phyloP scores from a whole-genome alignment of 2,797 vertebrate species.

The Odontamblyopus lacepedii region DNA sequence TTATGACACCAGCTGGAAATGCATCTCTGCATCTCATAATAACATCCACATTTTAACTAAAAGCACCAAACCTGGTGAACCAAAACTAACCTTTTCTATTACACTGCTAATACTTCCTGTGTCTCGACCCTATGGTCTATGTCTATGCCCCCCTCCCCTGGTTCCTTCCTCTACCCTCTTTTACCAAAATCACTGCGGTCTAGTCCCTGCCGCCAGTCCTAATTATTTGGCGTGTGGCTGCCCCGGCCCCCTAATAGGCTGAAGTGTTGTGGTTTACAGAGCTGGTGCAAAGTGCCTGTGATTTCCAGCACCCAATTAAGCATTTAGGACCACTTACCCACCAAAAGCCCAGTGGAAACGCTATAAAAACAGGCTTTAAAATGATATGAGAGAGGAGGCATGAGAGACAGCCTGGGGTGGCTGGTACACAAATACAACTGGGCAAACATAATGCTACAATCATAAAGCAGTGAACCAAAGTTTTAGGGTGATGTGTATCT shows the following conservation, averaged over 20 bases:
- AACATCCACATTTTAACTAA: not conserved
- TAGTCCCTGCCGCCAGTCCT: constrained; percentile 68
- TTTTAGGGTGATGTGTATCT: too few species aligned
- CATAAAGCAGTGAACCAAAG: too few species aligned
- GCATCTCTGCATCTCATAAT: too few species aligned
- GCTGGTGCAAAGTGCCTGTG: constrained; percentile 76
- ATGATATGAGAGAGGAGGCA: constrained; percentile 46
- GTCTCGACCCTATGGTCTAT: constrained; percentile 39
- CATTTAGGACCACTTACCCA: constrained; percentile 75
- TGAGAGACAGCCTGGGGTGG: constrained; percentile 49
- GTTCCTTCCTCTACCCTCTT: constrained; percentile 39
- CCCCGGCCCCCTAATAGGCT: constrained; percentile 68
- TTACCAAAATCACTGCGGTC: constrained; percentile 56
- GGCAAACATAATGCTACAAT: not conserved
- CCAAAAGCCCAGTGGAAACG: constrained; percentile 71
- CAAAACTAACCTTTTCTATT: not conserved
- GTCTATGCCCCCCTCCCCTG: constrained; percentile 29
- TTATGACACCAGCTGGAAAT: not conserved
- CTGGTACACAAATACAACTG: constrained; percentile 21
- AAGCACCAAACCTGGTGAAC: constrained; percentile 4
- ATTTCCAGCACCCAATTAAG: constrained; percentile 82
- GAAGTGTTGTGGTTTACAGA: constrained; percentile 78
- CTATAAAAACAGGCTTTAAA: constrained; percentile 61
- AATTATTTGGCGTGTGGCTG: constrained; percentile 76
- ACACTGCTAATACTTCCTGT: constrained; percentile 38